These are phyloP conservation scores for Sylvilagus bachmani DNA, from an alignment of 2,113 vertebrate species.

Conservation along the genomic window DNA sequence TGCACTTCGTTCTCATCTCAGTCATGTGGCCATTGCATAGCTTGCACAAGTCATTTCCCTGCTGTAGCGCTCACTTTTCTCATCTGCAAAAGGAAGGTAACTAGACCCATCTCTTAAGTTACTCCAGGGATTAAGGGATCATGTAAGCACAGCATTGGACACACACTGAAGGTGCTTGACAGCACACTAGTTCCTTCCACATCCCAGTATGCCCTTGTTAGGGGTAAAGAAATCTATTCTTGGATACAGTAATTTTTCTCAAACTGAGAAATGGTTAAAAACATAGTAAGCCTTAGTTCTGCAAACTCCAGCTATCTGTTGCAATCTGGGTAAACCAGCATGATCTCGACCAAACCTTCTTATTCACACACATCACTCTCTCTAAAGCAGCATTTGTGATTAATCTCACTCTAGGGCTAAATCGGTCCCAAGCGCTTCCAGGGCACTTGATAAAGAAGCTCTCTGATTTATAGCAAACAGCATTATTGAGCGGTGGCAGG, in stretches of 20 bases:
- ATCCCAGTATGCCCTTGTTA: background rate
- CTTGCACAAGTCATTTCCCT: background rate
- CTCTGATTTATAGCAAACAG: conserved; percentile 83
- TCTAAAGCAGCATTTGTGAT: conserved; percentile 80
- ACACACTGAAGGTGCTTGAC: background rate
- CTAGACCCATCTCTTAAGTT: background rate
- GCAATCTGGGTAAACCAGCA: conserved; percentile 30
- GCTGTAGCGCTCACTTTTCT: background rate
- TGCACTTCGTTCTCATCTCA: background rate
- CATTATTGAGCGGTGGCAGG: conserved; percentile 82
- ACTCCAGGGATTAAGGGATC: background rate
- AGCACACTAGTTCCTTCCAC: background rate
- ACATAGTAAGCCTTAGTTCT: conserved; percentile 40
- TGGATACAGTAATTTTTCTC: conserved; percentile 1
- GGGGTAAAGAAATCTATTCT: background rate
- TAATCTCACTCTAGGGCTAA: conserved; percentile 79
- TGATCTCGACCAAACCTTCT: conserved; percentile 71
- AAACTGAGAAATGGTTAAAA: conserved; percentile 65
- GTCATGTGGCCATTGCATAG: background rate
- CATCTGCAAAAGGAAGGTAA: background rate
- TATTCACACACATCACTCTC: conserved; percentile 77
- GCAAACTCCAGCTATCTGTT: conserved; percentile 56
- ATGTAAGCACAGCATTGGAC: background rate
- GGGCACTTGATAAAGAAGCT: conserved; percentile 83
- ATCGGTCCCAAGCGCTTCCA: conserved; percentile 76